Evolutionary conservation across 2,113 vertebrate genomes (phyloP).

Genomic region (Oreochromis aureus): DNA sequence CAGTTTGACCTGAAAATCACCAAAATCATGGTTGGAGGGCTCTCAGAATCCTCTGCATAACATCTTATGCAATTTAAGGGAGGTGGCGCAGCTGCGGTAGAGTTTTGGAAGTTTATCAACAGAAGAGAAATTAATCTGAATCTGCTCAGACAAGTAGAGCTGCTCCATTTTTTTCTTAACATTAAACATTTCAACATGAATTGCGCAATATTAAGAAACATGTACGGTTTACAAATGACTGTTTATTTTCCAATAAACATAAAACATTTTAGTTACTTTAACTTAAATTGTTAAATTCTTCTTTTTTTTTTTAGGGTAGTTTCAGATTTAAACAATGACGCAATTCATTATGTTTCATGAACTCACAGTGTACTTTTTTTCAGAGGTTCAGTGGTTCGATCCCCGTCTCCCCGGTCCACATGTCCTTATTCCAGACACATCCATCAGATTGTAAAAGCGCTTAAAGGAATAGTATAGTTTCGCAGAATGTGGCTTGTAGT

Average conservation of each 20-base stretch:
- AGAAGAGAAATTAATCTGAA: not conserved
- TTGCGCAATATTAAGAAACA: not conserved
- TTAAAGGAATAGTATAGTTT: not conserved
- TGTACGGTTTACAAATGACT: not conserved
- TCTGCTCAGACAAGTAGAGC: not conserved
- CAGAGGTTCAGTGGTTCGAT: not conserved
- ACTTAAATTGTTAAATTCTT: not conserved
- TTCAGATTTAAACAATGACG: not conserved
- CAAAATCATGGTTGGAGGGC: conserved; percentile 39
- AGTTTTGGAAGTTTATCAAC: conserved; percentile 20
- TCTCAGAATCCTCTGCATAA: conserved; percentile 5
- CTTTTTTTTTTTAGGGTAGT: not conserved
- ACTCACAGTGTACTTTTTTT: not conserved
- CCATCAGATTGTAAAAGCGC: not conserved
- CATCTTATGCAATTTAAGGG: conserved; percentile 5
- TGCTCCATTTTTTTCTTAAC: not conserved
- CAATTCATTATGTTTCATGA: not conserved
- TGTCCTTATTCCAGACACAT: not conserved
- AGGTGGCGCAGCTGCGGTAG: not conserved
- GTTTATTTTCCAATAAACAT: not conserved
- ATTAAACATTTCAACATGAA: not conserved
- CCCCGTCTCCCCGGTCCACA: not conserved
- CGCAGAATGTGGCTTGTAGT: not conserved
- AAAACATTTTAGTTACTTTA: not conserved
- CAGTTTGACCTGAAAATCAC: conserved; percentile 49